Conservation (phyloP, 2,797 vertebrate genomes). For the Urophycis tenuis region DNA sequence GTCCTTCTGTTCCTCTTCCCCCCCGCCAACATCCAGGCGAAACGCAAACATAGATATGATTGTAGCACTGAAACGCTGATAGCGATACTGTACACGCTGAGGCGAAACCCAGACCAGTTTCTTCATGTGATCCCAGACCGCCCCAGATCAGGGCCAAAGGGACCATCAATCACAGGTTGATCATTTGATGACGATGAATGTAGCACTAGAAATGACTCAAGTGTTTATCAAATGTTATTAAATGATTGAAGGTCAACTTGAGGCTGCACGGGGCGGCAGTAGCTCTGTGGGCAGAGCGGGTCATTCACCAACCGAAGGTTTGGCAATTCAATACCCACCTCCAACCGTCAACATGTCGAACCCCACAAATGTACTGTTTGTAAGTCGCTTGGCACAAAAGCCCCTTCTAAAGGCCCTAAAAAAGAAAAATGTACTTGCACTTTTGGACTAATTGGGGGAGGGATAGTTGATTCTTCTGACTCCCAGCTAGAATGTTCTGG, state of each 20-base stretch:
- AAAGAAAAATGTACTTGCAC: too few species aligned
- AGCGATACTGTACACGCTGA: conserved; percentile 17
- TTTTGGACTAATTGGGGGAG: not conserved
- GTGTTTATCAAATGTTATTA: not conserved
- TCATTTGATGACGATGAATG: not conserved
- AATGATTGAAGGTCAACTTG: not conserved
- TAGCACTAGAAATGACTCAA: not conserved
- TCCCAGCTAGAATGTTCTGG: not conserved
- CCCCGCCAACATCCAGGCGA: conserved; percentile 35
- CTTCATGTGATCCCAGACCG: not conserved
- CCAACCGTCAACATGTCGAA: too few species aligned
- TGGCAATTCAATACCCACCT: too few species aligned
- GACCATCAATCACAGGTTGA: not conserved
- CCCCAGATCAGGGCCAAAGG: not conserved
- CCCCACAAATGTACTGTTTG: too few species aligned
- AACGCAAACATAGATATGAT: conserved; percentile 66
- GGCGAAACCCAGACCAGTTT: conserved; percentile 36
- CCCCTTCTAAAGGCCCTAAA: too few species aligned
- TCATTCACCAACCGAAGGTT: too few species aligned
- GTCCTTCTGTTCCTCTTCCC: conserved; percentile 17
- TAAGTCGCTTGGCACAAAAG: too few species aligned
- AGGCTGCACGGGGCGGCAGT: too few species aligned
- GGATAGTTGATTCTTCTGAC: not conserved
- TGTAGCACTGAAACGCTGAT: conserved; percentile 59
- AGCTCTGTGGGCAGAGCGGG: too few species aligned